These are phyloP conservation scores for Potorous gilbertii DNA, from an alignment of 2,797 vertebrate genomes.

Conservation along the genomic window DNA sequence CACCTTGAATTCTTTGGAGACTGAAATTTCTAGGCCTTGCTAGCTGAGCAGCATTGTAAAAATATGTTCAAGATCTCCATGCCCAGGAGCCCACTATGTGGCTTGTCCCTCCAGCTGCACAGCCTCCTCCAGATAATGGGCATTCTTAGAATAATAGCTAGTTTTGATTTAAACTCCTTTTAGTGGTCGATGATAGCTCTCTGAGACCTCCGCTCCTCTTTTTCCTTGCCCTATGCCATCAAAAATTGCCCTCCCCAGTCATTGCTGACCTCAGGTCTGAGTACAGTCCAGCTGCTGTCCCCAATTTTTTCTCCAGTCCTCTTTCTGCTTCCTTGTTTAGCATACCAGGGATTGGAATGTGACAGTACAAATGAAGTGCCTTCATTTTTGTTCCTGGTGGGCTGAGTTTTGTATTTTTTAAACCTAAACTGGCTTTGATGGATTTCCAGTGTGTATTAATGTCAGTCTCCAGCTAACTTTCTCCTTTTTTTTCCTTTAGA, in stretches of 20 bases:
- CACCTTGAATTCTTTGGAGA: background rate
- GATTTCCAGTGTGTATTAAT: background rate
- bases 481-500: background rate
- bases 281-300: background rate
- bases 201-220: background rate
- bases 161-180: background rate
- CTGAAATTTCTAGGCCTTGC: background rate
- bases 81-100: background rate
- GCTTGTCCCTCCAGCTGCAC: background rate
- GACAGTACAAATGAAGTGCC: background rate
- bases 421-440: background rate
- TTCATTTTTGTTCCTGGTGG: background rate
- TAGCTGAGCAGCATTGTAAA: background rate
- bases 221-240: background rate
- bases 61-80: background rate
- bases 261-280: background rate
- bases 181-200: background rate
- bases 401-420: background rate
- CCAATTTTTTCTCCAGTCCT: background rate
- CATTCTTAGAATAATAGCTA: background rate
- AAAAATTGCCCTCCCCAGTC: background rate
- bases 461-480: background rate
- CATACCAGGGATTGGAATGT: background rate
- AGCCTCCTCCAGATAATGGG: background rate
- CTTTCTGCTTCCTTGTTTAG: background rate